phyloP scores from a whole-genome alignment of 2,113 vertebrate species.

The Cebidichthys violaceus region DNA sequence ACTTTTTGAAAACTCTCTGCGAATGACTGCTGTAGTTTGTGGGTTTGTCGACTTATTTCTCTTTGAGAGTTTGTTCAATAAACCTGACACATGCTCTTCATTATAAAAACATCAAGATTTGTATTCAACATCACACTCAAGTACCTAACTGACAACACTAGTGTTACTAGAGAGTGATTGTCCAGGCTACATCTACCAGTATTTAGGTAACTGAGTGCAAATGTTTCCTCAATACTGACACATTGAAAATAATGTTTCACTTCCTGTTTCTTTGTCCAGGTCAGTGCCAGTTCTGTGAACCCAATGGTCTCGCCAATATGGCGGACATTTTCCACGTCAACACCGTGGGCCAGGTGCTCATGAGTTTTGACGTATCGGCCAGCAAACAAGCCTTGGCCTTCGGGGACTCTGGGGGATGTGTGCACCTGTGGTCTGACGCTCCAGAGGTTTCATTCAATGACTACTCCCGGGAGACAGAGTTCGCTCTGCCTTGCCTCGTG shows the following conservation, averaged over 20 bases:
- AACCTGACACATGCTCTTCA: not conserved
- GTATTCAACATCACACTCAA: not conserved
- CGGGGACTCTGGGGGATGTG: constrained; percentile 94
- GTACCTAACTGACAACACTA: not conserved
- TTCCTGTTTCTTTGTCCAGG: constrained; percentile 74
- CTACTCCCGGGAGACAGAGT: constrained; percentile 96
- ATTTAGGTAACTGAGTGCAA: not conserved
- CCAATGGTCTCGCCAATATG: constrained; percentile 94
- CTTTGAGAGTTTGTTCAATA: not conserved
- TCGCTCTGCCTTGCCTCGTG: constrained; percentile 93
- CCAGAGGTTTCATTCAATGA: constrained; percentile 93
- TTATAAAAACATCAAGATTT: not conserved
- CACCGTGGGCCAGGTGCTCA: constrained; percentile 94
- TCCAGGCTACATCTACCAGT: not conserved
- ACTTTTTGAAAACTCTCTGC: too few relatives aligned
- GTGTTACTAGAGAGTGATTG: not conserved
- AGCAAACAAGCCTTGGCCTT: constrained; percentile 97
- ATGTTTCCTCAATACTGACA: not conserved
- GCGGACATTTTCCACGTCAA: constrained; percentile 97
- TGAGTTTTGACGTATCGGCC: constrained; percentile 96
- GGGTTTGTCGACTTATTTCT: not conserved
- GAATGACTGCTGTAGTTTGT: not conserved
- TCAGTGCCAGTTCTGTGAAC: constrained; percentile 98
- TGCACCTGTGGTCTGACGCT: constrained; percentile 95
- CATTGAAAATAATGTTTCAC: not conserved